Percentiles rank a stretch among this genome's conserved stretches.
Conservation (phyloP, 1,140 invertebrate genomes). For the Aphidius ervi region DNA sequence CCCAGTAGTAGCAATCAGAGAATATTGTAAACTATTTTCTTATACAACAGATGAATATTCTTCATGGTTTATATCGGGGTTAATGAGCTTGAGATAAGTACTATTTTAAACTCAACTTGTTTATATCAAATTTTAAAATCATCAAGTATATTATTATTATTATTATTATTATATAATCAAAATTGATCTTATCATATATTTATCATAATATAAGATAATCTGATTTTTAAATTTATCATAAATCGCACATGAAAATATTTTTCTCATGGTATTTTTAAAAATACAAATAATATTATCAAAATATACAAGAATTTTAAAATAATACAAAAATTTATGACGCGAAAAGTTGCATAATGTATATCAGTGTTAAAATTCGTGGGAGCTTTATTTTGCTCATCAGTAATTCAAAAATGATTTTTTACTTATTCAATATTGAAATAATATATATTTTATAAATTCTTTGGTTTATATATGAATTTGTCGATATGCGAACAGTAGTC, state of each 20-base stretch:
- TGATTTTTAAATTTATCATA: neutral
- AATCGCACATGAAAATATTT: neutral
- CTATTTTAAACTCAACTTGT: neutral
- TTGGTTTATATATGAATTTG: neutral
- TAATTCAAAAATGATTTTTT: too few species aligned
- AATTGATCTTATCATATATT: too few species aligned
- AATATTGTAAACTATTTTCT: neutral
- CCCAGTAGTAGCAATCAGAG: constrained; percentile 3
- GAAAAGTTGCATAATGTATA: constrained; percentile 51
- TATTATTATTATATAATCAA: too few species aligned
- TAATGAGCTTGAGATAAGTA: constrained; percentile 12
- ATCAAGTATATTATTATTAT: too few species aligned
- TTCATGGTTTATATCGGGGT: constrained; percentile 7
- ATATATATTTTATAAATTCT: too few species aligned
- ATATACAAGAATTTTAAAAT: constrained; percentile 2
- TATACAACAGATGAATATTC: constrained; percentile 16
- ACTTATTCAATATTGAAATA: too few species aligned
- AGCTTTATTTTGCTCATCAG: too few species aligned
- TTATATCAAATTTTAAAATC: too few species aligned
- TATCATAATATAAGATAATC: too few species aligned
- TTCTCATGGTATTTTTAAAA: neutral
- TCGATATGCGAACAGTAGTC: constrained; percentile 20
- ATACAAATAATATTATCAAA: neutral
- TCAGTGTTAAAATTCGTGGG: too few species aligned
- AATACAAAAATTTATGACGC: constrained; percentile 40